These are phyloP conservation scores for Rhinoderma darwinii DNA, from an alignment of 2,113 vertebrate genomes.

Conservation along the genomic window DNA sequence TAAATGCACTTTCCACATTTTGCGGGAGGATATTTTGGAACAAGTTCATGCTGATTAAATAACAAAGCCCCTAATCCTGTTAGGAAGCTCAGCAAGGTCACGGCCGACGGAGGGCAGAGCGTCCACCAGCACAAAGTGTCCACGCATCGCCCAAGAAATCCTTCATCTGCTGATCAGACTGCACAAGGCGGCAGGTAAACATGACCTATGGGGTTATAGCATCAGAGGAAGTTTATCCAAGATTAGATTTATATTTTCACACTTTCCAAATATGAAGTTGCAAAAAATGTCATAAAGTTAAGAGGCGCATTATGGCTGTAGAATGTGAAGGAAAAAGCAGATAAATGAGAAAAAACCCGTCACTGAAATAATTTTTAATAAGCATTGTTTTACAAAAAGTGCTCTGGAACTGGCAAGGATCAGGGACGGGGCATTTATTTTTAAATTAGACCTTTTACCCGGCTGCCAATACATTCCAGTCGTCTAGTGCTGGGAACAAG, in stretches of 20 bases:
- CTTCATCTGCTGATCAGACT: conserved; percentile 7
- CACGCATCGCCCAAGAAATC: background rate
- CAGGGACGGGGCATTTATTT: too few species aligned
- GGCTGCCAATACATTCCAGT: too few species aligned
- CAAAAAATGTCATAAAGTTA: conserved; percentile 27
- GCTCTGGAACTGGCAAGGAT: background rate
- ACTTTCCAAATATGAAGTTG: background rate
- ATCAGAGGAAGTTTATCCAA: background rate
- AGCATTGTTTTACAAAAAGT: too few species aligned
- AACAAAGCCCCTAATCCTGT: conserved; percentile 41
- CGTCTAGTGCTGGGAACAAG: too few species aligned
- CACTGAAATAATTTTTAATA: too few species aligned
- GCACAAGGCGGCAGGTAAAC: conserved; percentile 14
- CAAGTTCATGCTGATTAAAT: conserved; percentile 38
- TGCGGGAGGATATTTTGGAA: background rate
- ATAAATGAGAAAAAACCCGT: too few species aligned
- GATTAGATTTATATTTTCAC: conserved; percentile 24
- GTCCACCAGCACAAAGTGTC: background rate
- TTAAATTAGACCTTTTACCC: too few species aligned
- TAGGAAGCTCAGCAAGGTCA: conserved; percentile 23
- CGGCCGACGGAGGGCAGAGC: background rate
- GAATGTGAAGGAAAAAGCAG: background rate
- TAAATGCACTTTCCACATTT: conserved; percentile 36
- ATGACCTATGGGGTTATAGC: background rate
- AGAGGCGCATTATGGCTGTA: background rate